Evolutionary conservation across 1,140 invertebrate genomes (phyloP).

Genomic region (Drosophila lowei): DNA sequence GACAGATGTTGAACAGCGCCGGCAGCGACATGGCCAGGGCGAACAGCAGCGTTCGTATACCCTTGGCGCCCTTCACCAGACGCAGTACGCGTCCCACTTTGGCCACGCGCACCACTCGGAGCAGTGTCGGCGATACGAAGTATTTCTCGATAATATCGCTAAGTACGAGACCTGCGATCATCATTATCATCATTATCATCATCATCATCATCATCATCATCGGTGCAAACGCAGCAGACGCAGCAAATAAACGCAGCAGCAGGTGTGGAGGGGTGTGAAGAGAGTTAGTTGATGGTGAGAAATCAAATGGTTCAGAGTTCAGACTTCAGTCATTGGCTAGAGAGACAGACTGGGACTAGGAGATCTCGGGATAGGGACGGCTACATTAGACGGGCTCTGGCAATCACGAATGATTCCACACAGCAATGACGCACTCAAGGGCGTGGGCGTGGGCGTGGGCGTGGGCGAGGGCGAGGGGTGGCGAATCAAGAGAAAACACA

Average conservation of each 20-base stretch:
- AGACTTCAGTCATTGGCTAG: too few relatives aligned
- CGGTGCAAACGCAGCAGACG: too few relatives aligned
- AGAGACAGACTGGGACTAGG: too few relatives aligned
- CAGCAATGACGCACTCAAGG: too few relatives aligned
- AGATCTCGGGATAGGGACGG: neutral
- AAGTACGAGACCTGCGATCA: constrained; percentile 92
- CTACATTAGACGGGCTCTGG: neutral
- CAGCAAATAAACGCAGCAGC: too few relatives aligned
- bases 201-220: too few relatives aligned
- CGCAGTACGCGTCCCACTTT: constrained; percentile 98
- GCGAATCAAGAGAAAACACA: constrained; percentile 21
- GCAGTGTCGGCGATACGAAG: constrained; percentile 98
- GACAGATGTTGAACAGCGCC: constrained; percentile 99
- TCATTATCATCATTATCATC: neutral
- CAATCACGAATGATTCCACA: too few relatives aligned
- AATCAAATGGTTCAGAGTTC: too few relatives aligned
- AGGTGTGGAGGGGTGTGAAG: too few relatives aligned
- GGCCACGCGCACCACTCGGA: constrained; percentile 98
- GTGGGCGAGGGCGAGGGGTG: neutral
- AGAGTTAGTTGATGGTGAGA: constrained; percentile 6
- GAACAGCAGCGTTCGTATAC: constrained; percentile 97
- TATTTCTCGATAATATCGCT: constrained; percentile 98
- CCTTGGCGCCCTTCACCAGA: constrained; percentile 98
- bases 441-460: neutral
- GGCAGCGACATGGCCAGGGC: constrained; percentile 99